These are phyloP conservation scores for Trididemnum nubilum DNA, from an alignment of 23 tunicate species.

Conservation along the genomic window DNA sequence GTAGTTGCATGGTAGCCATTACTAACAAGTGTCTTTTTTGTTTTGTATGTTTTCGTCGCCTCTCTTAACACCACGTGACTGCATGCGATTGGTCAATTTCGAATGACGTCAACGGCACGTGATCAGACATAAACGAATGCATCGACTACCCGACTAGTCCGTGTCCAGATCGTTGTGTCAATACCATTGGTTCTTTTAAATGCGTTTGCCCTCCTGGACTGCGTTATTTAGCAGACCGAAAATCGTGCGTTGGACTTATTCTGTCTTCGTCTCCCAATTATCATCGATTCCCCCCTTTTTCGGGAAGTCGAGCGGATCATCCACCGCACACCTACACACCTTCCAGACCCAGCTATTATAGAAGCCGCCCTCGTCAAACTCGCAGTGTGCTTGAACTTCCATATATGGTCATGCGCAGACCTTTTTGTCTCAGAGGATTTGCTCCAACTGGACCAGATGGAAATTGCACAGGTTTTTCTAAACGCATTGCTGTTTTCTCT, in stretches of 20 bases:
- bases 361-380: too few relatives aligned
- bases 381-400: too few relatives aligned
- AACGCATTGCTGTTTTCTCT: conserved; percentile 21
- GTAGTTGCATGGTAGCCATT: conserved; percentile 17
- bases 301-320: too few relatives aligned
- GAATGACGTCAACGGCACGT: conserved; percentile 25
- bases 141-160: conserved; percentile 49
- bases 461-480: not conserved
- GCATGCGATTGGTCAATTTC: conserved; percentile 14
- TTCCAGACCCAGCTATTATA: too few relatives aligned
- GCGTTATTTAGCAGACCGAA: conserved; percentile 45
- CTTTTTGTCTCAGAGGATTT: too few relatives aligned
- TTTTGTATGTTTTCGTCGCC: conserved; percentile 31
- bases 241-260: conserved; percentile 60
- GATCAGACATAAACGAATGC: conserved; percentile 81
- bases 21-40: conserved; percentile 16
- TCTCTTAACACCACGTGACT: conserved; percentile 19
- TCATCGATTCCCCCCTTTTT: not conserved
- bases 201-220: conserved; percentile 80
- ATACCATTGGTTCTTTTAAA: conserved; percentile 73
- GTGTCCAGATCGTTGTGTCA: conserved; percentile 70
- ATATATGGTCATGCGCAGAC: too few relatives aligned
- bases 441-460: not conserved
- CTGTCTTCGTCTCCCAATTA: not conserved
- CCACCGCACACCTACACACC: too few relatives aligned